Evolutionary conservation across 2,113 vertebrate genomes (phyloP).

Genomic region (Callionymus lyra): DNA sequence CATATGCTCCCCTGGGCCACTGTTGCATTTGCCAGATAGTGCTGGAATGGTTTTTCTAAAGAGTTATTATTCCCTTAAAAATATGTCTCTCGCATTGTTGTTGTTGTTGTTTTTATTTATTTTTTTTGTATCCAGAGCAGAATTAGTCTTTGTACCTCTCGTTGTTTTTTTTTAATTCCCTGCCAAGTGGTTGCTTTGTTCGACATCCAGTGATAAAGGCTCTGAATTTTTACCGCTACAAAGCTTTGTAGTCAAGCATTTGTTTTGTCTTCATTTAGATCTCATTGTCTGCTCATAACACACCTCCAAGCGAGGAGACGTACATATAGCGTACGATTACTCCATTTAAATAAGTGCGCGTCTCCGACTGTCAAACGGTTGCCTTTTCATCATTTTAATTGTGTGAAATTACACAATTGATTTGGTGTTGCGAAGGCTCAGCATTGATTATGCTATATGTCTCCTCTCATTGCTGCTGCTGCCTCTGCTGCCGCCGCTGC

Average conservation of each 20-base stretch:
- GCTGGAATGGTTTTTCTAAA: conserved; percentile 67
- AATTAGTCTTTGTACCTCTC: conserved; percentile 69
- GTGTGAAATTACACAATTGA: conserved; percentile 39
- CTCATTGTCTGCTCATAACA: conserved; percentile 54
- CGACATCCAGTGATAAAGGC: conserved; percentile 67
- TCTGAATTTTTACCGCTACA: conserved; percentile 57
- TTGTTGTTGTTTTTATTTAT: conserved; percentile 59
- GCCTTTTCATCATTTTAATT: conserved; percentile 45
- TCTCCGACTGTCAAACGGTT: conserved; percentile 36
- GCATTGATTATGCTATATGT: conserved; percentile 47
- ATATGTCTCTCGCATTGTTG: conserved; percentile 67
- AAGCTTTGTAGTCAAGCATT: conserved; percentile 65
- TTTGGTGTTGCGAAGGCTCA: conserved; percentile 33
- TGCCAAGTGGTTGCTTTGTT: conserved; percentile 68
- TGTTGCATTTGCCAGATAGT: conserved; percentile 60
- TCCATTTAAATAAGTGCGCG: conserved; percentile 32
- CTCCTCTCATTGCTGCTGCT: conserved; percentile 30
- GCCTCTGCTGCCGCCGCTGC: conserved; percentile 5
- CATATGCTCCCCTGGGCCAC: conserved; percentile 64
- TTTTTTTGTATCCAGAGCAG: conserved; percentile 51
- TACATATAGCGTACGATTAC: conserved; percentile 36
- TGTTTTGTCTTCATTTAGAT: conserved; percentile 67
- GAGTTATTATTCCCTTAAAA: conserved; percentile 67
- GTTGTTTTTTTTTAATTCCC: conserved; percentile 66
- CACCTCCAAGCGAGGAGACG: conserved; percentile 35